These are phyloP conservation scores for Plecotus auritus DNA, from an alignment of 2,113 vertebrate genomes.

Conservation along the genomic window DNA sequence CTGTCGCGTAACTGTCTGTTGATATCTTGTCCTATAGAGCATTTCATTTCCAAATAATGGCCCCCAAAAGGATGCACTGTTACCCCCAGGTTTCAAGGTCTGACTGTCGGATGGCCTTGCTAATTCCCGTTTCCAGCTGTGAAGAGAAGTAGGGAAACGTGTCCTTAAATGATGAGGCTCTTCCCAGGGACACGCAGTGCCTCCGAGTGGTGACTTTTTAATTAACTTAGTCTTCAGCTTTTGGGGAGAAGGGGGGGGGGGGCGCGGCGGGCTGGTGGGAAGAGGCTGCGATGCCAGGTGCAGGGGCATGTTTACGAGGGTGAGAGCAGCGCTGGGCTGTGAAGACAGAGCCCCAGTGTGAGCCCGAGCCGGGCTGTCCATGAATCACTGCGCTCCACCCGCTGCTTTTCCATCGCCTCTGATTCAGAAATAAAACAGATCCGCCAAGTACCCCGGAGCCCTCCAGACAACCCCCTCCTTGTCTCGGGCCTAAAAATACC, in stretches of 20 bases:
- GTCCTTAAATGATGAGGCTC: neutral
- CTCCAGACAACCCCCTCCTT: constrained; percentile 72
- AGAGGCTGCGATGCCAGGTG: constrained; percentile 68
- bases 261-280: neutral
- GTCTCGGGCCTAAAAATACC: constrained; percentile 70
- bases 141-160: neutral
- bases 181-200: neutral
- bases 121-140: neutral
- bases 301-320: constrained; percentile 68
- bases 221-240: constrained; percentile 37
- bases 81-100: neutral
- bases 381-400: constrained; percentile 74
- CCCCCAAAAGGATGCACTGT: accelerated
- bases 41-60: neutral
- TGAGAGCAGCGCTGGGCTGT: constrained; percentile 73
- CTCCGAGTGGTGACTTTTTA: neutral
- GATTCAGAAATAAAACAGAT: constrained; percentile 80
- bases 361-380: constrained; percentile 16
- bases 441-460: constrained; percentile 55
- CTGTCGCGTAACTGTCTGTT: accelerated
- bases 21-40: too few species aligned
- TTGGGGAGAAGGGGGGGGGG: neutral
- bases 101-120: accelerated
- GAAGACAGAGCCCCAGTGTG: constrained; percentile 68
- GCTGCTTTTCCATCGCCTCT: constrained; percentile 72